These are phyloP conservation scores for Rhopalosiphum padi DNA, from an alignment of 1,140 invertebrate species.

Conservation along the genomic window DNA sequence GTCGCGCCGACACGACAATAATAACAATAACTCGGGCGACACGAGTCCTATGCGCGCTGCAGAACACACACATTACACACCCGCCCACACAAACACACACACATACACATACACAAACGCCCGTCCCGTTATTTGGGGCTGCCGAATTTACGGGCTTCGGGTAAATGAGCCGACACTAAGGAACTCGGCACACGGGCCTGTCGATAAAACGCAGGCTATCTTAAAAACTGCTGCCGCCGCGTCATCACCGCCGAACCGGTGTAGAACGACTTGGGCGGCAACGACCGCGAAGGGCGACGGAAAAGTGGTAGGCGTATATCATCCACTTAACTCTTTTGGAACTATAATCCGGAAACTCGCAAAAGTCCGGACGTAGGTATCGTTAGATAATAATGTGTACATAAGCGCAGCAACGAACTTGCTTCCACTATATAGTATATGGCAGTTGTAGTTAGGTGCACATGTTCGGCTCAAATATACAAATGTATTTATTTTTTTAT, in stretches of 20 bases:
- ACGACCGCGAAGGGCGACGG: background rate
- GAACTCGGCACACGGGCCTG: conserved; percentile 29
- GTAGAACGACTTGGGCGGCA: background rate
- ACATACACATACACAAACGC: background rate
- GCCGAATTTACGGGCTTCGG: conserved; percentile 45
- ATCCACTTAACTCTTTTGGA: background rate
- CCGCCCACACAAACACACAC: background rate
- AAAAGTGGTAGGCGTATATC: background rate
- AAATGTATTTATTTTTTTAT: background rate
- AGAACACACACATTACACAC: background rate
- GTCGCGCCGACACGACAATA: background rate
- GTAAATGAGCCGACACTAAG: conserved; percentile 57
- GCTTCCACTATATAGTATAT: background rate
- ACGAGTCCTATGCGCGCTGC: background rate
- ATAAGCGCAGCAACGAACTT: background rate
- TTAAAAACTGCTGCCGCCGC: conserved; percentile 1
- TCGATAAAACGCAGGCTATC: conserved; percentile 56
- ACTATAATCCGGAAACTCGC: conserved; percentile 27
- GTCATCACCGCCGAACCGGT: background rate
- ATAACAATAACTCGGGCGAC: conserved; percentile 48
- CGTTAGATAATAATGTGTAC: background rate
- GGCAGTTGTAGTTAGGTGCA: too few species aligned
- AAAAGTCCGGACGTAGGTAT: background rate
- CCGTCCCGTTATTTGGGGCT: background rate
- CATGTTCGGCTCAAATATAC: background rate